Base-by-base conservation (phyloP, 53 echinoderm and acorn worm species). In the Paracentrotus lividus region DNA sequence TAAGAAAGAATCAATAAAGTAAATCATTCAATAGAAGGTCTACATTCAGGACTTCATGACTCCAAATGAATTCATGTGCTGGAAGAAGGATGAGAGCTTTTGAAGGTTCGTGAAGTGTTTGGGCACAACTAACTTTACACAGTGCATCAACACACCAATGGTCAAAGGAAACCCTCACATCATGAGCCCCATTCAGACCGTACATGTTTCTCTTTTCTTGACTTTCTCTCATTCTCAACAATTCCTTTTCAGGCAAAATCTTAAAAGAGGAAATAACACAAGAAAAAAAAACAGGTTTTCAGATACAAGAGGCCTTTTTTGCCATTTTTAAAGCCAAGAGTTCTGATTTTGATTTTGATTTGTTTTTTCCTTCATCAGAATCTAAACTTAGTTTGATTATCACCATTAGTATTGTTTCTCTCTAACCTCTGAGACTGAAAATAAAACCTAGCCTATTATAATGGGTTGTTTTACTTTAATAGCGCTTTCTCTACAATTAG, bases 1-100 rank as follows among this genome's bases (percentile, higher is more conserved):
- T 86, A 36, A 56, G 86, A 29, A 26, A 8, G 34, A 56, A 86
- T 86, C 86, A 86, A 86, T 86, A 86, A 33, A 36, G 56, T 55
- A 56, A 55, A 86, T 54, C 56, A 86, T 86, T 53, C 56, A 56
- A 86, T 56, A 16, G 40, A 53, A 86, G 53, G 86, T 20, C 86
- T 33, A 34, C 55, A 36, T 56, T 85, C 5, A 55, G 55, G 53
- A 27, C 54, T 56, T 85, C 5, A 55, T 33, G 53, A 27, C 54
- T 33, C 47, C 85, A 55, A 45, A 86, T 56, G 55, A 86, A 86
- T 55, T 86, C 86, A 86, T 33, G 14, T 34, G 47, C 54, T 86
- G 55, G 86, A 86, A 85, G 52, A 85, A 27, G 52, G 42, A 51
- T 86, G 40, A 72, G 72, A 18, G 72, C 21, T 40, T 72, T 72